Evolutionary conservation across 1,140 invertebrate genomes (phyloP).

Genomic region (Onthophagus taurus): DNA sequence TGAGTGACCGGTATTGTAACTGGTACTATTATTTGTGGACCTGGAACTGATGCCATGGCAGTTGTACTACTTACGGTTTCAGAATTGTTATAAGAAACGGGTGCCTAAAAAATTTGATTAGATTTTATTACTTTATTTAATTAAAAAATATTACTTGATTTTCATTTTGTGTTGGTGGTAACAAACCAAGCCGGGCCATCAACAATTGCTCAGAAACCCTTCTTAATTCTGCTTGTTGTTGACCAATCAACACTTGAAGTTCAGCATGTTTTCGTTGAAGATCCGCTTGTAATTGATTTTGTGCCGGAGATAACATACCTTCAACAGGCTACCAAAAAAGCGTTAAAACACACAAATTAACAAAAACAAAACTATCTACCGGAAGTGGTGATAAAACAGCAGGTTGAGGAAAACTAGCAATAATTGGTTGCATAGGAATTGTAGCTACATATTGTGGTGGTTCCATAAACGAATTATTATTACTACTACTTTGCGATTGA

Average conservation of each 20-base stretch:
- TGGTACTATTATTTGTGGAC: constrained; percentile 10
- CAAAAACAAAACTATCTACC: too few species aligned
- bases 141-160: constrained; percentile 30
- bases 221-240: constrained; percentile 76
- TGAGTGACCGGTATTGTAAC: not conserved
- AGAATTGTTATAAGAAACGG: constrained; percentile 33
- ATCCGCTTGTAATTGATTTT: constrained; percentile 57
- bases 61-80: constrained; percentile 36
- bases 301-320: constrained; percentile 45
- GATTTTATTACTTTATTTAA: constrained; percentile 16
- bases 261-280: constrained; percentile 76
- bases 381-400: constrained; percentile 35
- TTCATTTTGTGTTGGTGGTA: constrained; percentile 51
- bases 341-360: not conserved
- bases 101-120: constrained; percentile 33
- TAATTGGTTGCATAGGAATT: constrained; percentile 50
- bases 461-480: constrained; percentile 41
- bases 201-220: constrained; percentile 75
- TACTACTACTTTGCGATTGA: constrained; percentile 28
- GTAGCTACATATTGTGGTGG: constrained; percentile 51
- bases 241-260: constrained; percentile 71
- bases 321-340: constrained; percentile 17
- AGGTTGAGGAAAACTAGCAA: constrained; percentile 36
- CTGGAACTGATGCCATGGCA: constrained; percentile 18
- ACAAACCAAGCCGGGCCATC: constrained; percentile 68